Percentiles rank a stretch among this genome's conserved stretches.
Evolutionary conservation across 2,113 vertebrate genomes (phyloP).

Genomic region (Heterotilapia buettikoferi): DNA sequence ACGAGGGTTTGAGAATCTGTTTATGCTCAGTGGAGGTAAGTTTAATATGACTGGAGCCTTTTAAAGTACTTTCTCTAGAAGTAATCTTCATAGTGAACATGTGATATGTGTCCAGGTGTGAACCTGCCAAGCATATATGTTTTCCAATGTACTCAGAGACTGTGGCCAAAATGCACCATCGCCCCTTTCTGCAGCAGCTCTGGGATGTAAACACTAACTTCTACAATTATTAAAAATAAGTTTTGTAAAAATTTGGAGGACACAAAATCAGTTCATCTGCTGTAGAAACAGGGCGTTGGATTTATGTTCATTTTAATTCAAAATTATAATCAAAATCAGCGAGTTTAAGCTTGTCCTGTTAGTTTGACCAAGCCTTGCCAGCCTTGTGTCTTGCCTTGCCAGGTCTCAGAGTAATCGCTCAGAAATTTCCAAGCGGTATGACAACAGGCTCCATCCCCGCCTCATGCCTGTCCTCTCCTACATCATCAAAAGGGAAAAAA

Average conservation of each 20-base stretch:
- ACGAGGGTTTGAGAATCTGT: slow-evolving; percentile 91
- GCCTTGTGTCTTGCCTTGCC: neutral
- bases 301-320: neutral
- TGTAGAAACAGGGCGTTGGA: neutral
- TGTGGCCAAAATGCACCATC: neutral
- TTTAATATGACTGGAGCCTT: neutral
- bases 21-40: slow-evolving; percentile 93
- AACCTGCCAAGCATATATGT: neutral
- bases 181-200: neutral
- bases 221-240: neutral
- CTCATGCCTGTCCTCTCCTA: slow-evolving; percentile 64
- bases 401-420: slow-evolving; percentile 89
- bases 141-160: neutral
- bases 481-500: slow-evolving; percentile 50
- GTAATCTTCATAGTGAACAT: neutral
- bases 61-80: neutral
- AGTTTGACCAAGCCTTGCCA: neutral
- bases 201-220: neutral
- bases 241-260: neutral
- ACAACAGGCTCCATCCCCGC: slow-evolving; percentile 78
- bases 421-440: slow-evolving; percentile 88
- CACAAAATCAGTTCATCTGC: neutral
- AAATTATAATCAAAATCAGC: neutral
- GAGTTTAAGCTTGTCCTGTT: neutral
- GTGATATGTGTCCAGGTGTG: neutral